Conservation (phyloP, 1,140 invertebrate species). For the Globodera rostochiensis region DNA sequence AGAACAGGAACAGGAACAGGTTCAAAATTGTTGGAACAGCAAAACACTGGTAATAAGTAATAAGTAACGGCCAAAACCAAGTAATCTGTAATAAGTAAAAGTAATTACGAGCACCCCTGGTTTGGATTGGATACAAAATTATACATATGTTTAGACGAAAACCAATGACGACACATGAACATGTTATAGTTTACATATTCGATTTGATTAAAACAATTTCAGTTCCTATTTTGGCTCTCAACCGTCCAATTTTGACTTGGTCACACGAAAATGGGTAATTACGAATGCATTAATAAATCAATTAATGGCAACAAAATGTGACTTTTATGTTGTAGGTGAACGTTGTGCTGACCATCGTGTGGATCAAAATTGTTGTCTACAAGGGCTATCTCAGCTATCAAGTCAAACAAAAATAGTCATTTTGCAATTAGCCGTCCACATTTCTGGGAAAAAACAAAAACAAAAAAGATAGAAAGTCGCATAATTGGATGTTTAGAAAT, state of each 20-base stretch:
- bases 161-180: no score
- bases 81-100: no score
- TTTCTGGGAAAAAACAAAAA: background rate
- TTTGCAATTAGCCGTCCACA: background rate
- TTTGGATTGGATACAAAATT: no score
- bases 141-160: background rate
- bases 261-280: conserved; percentile 53
- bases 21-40: no score
- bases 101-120: no score
- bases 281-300: background rate
- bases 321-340: conserved; percentile 41
- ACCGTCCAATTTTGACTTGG: conserved; percentile 56
- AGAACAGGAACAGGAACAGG: no score
- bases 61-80: no score
- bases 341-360: conserved; percentile 57
- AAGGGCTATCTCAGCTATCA: conserved; percentile 64
- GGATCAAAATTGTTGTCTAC: conserved; percentile 64
- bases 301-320: background rate
- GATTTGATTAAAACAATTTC: background rate
- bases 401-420: conserved; percentile 32
- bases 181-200: no score
- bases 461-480: background rate
- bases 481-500: background rate
- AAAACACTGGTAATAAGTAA: no score
- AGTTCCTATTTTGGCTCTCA: conserved; percentile 61